phyloP scores from a whole-genome alignment of 2,797 vertebrate genomes.

The Linurgus olivaceus region DNA sequence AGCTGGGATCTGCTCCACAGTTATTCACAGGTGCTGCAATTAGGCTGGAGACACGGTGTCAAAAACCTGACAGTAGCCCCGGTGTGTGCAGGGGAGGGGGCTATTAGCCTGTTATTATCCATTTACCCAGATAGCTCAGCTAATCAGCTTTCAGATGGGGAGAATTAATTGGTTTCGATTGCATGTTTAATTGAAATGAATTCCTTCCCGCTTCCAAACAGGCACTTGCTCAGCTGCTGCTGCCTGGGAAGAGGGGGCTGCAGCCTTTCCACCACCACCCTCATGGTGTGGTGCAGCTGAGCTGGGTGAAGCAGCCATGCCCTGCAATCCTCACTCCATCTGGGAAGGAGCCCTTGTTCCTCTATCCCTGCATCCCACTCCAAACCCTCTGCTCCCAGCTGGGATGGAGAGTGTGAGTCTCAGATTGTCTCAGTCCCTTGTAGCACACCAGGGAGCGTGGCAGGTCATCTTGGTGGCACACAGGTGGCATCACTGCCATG shows the following conservation, averaged over 20 bases:
- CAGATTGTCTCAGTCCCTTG: neutral
- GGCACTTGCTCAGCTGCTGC: constrained; percentile 22
- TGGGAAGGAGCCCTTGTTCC: neutral
- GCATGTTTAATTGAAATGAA: constrained; percentile 69
- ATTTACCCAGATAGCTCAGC: constrained; percentile 60
- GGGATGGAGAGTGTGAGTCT: accelerated
- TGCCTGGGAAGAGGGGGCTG: neutral
- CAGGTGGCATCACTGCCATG: too few relatives aligned
- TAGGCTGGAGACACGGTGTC: neutral
- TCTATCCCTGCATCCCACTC: accelerated
- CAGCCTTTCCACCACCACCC: neutral
- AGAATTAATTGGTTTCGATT: constrained; percentile 72
- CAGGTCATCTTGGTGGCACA: neutral
- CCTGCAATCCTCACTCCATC: neutral
- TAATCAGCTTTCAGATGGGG: constrained; percentile 73
- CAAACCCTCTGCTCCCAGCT: neutral
- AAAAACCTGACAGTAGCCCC: neutral
- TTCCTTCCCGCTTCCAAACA: constrained; percentile 15
- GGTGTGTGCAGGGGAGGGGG: neutral
- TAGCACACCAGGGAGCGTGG: accelerated
- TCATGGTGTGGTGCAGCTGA: accelerated
- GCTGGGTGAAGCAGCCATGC: neutral
- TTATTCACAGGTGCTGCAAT: constrained; percentile 59
- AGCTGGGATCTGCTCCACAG: neutral
- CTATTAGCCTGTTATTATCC: constrained; percentile 69